These are phyloP conservation scores for Tetramorium parvispinum DNA, from an alignment of 1,140 invertebrate species.

Conservation along the genomic window DNA sequence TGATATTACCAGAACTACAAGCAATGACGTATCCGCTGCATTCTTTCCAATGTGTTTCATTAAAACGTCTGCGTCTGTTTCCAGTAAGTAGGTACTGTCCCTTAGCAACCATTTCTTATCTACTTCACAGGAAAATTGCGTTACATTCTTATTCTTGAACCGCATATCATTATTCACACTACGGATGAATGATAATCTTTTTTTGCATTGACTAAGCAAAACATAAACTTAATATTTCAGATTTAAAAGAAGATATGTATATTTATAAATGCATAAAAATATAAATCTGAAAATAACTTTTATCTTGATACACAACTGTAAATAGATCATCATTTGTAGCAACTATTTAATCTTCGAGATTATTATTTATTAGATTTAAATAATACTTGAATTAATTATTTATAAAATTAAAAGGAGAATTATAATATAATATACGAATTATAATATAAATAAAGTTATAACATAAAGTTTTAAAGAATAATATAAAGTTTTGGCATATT, in stretches of 20 bases:
- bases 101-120: not conserved
- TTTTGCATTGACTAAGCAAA: not conserved
- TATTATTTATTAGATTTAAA: not conserved
- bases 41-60: not conserved
- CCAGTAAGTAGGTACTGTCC: not conserved
- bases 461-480: too few relatives aligned
- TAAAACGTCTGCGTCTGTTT: not conserved
- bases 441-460: too few relatives aligned
- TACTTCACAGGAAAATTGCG: not conserved
- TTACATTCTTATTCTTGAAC: not conserved
- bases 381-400: not conserved
- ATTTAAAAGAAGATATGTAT: not conserved
- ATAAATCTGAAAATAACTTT: not conserved
- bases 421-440: not conserved
- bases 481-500: not conserved
- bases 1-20: not conserved
- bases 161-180: not conserved
- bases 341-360: not conserved
- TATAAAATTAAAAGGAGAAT: not conserved
- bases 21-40: slow-evolving; percentile 14
- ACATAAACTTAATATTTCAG: not conserved
- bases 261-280: not conserved
- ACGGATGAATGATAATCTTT: not conserved
- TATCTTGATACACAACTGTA: not conserved
- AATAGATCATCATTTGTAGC: not conserved